phyloP scores from a whole-genome alignment of 92 coral and sea anemone species.

The Phymanthus crucifer region DNA sequence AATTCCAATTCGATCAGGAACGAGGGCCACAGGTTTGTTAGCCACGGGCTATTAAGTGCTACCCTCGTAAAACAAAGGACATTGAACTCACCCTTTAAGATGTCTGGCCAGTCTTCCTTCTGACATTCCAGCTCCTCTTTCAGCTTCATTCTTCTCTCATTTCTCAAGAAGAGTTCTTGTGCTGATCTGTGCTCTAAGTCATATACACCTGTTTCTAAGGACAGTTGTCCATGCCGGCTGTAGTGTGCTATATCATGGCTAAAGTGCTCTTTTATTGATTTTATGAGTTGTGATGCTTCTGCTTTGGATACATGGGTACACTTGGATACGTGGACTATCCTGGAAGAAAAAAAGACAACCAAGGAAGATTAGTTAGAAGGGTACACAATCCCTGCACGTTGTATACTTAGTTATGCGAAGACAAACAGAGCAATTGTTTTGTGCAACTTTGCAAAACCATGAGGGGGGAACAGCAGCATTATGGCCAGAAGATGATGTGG shows the following conservation, averaged over 20 bases:
- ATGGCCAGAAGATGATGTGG: no score
- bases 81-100: slow-evolving; percentile 71
- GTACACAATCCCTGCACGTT: neutral
- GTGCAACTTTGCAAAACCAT: no score
- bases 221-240: slow-evolving; percentile 88
- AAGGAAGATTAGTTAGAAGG: neutral
- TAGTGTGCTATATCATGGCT: slow-evolving; percentile 89
- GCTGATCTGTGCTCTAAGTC: slow-evolving; percentile 94
- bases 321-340: slow-evolving; percentile 62
- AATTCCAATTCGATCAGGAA: neutral
- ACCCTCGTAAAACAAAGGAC: no score
- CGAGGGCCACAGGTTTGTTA: no score
- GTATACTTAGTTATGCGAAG: no score
- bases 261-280: slow-evolving; percentile 73
- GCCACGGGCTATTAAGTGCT: no score
- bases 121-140: slow-evolving; percentile 68
- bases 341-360: slow-evolving; percentile 10
- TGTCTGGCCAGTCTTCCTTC: slow-evolving; percentile 86
- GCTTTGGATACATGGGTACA: slow-evolving; percentile 82
- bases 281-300: slow-evolving; percentile 54
- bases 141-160: slow-evolving; percentile 85
- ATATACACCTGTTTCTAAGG: slow-evolving; percentile 86
- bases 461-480: no score
- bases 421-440: no score
- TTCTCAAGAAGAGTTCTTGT: slow-evolving; percentile 88